Evolutionary conservation across 2,113 vertebrate species (phyloP).

Genomic region (Nansenia antarctica): DNA sequence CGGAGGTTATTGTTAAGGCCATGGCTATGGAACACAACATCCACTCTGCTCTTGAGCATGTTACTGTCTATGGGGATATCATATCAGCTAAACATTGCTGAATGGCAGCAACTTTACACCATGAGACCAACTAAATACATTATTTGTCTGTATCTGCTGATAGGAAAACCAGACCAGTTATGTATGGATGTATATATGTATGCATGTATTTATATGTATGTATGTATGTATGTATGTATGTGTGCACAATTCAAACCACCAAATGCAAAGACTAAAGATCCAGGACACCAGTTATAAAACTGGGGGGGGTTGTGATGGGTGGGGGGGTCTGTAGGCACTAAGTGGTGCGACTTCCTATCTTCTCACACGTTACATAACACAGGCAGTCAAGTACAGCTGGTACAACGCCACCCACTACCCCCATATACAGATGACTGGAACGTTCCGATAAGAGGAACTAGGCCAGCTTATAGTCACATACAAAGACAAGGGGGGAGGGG

Average conservation of each 20-base stretch:
- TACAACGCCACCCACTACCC: background rate
- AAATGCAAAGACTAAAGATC: background rate
- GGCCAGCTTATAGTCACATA: background rate
- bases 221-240: background rate
- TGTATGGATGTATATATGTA: background rate
- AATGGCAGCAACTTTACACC: background rate
- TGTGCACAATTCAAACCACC: background rate
- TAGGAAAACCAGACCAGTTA: background rate
- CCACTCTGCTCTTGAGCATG: background rate
- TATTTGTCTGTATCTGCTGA: background rate
- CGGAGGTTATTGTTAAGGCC: background rate
- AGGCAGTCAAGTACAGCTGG: background rate
- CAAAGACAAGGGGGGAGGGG: background rate
- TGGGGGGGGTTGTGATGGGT: no score
- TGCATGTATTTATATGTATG: background rate
- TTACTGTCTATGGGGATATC: background rate
- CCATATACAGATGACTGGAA: background rate
- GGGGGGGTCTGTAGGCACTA: no score
- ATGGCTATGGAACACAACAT: background rate
- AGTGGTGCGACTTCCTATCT: background rate
- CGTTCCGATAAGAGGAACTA: background rate
- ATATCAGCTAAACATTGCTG: background rate
- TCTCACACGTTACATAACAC: no score
- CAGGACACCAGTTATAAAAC: background rate
- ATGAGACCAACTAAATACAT: background rate